Evolutionary conservation across 2,113 vertebrate genomes (phyloP).

Genomic region (Puntigrus tetrazona): DNA sequence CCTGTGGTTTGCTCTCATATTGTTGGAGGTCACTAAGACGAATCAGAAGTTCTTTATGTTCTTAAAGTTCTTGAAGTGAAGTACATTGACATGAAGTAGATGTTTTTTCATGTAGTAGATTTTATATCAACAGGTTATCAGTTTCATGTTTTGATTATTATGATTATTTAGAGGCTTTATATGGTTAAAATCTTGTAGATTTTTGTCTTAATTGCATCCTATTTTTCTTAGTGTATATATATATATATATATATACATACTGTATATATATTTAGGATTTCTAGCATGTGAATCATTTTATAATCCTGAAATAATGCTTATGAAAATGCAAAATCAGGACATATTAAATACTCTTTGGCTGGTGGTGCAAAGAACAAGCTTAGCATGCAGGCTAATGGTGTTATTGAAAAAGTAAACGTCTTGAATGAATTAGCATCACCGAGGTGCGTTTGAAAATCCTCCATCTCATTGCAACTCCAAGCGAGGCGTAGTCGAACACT

Average conservation of each 20-base stretch:
- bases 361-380: slow-evolving; percentile 14
- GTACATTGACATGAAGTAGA: no score
- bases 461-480: slow-evolving; percentile 57
- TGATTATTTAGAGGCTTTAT: background rate
- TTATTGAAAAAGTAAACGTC: slow-evolving; percentile 43
- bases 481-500: slow-evolving; percentile 57
- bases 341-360: slow-evolving; percentile 33
- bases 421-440: slow-evolving; percentile 52
- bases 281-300: background rate
- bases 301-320: background rate
- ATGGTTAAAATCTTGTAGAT: background rate
- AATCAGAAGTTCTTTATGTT: no score
- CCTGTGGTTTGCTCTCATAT: background rate
- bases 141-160: no score
- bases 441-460: slow-evolving; percentile 48
- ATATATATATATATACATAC: no score
- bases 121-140: no score
- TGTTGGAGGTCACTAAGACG: background rate
- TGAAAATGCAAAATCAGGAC: background rate
- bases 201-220: no score
- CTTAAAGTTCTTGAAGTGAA: no score
- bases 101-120: no score
- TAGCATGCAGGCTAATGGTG: slow-evolving; percentile 34
- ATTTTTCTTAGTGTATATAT: no score
- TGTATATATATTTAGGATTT: no score